Percentiles rank a stretch among this genome's conserved stretches.
These are phyloP conservation scores for Pollenia labialis DNA, from an alignment of 2,888 invertebrate species.

Conservation along the genomic window DNA sequence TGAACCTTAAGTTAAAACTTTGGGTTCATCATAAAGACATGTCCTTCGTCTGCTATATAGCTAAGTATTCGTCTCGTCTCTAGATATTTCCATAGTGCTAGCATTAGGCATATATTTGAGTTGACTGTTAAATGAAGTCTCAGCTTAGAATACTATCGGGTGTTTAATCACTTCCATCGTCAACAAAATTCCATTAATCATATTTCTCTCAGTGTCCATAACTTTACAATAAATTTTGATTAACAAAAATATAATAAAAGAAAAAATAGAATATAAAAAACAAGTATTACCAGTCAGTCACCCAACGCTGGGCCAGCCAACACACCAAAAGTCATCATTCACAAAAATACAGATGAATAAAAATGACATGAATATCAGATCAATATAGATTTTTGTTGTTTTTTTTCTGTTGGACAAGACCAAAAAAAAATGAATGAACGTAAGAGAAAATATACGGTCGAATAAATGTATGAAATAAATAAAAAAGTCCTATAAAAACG, in stretches of 20 bases:
- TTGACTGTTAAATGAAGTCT: too few relatives aligned
- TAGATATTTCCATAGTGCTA: too few relatives aligned
- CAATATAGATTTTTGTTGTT: constrained; percentile 32
- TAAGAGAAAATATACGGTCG: neutral
- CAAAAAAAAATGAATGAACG: constrained; percentile 37
- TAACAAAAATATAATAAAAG: neutral
- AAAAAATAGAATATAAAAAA: constrained; percentile 1
- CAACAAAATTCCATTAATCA: constrained; percentile 1
- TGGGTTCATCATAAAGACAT: too few relatives aligned
- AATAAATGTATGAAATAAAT: constrained; percentile 37
- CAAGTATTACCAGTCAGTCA: neutral
- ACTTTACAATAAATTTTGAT: constrained; percentile 22
- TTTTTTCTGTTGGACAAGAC: constrained; percentile 16
- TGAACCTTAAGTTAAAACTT: too few relatives aligned
- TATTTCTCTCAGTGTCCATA: constrained; percentile 19
- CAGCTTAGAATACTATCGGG: too few relatives aligned
- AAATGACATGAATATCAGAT: constrained; percentile 55
- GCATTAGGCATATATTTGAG: too few relatives aligned
- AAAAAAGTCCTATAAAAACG: constrained; percentile 8
- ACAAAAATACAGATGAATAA: constrained; percentile 4
- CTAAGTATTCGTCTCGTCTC: too few relatives aligned
- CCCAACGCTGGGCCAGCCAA: neutral
- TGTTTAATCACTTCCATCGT: too few relatives aligned
- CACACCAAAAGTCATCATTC: constrained; percentile 51
- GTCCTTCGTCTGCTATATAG: too few relatives aligned